phyloP scores from a whole-genome alignment of 2,888 invertebrate species.

The Seladonia tumulorum region DNA sequence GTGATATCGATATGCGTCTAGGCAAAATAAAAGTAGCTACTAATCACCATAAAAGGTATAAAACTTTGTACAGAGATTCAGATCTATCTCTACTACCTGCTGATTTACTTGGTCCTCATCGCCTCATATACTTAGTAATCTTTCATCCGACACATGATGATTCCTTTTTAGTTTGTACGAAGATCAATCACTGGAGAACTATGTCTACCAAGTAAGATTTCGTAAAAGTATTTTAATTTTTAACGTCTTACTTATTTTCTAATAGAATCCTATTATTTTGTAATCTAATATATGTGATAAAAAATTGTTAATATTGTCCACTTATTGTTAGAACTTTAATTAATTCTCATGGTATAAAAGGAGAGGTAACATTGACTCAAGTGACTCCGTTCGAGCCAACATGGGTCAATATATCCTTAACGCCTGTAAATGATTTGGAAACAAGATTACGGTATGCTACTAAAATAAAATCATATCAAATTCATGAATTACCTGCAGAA shows the following conservation, averaged over 20 bases:
- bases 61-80: constrained; percentile 89
- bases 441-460: constrained; percentile 90
- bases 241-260: background rate
- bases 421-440: constrained; percentile 88
- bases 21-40: constrained; percentile 91
- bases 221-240: constrained; percentile 1
- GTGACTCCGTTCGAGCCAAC: constrained; percentile 94
- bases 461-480: constrained; percentile 89
- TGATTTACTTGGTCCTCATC: constrained; percentile 90
- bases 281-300: background rate
- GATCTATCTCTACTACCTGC: constrained; percentile 89
- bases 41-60: constrained; percentile 86
- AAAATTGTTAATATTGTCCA: background rate
- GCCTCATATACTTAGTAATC: constrained; percentile 92
- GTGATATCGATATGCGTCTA: constrained; percentile 91
- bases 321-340: constrained; percentile 87
- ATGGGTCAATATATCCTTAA: constrained; percentile 90
- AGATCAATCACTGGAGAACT: constrained; percentile 89
- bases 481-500: constrained; percentile 89
- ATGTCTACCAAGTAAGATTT: constrained; percentile 89
- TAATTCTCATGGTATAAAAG: constrained; percentile 92
- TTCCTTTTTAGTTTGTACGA: constrained; percentile 93
- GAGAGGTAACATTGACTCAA: constrained; percentile 91
- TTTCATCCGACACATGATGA: constrained; percentile 91
- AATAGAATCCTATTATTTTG: background rate